A percentile compares a stretch with the other conserved stretches of the same genome.
These are phyloP conservation scores for Heliothis peltigera DNA, from an alignment of 2,888 invertebrate species.

Conservation along the genomic window DNA sequence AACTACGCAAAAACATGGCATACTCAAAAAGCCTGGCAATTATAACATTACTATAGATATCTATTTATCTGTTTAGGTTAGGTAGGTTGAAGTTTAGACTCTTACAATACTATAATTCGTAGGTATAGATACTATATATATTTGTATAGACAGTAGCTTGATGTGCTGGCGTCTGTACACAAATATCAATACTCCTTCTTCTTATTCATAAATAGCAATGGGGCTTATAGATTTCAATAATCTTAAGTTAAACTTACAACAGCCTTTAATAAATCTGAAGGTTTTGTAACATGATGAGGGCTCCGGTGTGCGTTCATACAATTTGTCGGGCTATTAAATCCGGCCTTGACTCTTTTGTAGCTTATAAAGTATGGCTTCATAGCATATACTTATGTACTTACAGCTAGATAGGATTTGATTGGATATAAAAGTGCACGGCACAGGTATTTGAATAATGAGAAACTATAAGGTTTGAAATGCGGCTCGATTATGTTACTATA, in stretches of 20 bases:
- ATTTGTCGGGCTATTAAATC: slow-evolving; percentile 60
- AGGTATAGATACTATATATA: no score
- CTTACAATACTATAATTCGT: no score
- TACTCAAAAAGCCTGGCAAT: no score
- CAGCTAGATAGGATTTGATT: slow-evolving; percentile 46
- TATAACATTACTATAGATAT: no score
- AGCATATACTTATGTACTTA: slow-evolving; percentile 33
- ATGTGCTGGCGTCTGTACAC: no score
- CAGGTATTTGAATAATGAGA: slow-evolving; percentile 2
- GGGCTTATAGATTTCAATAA: no score
- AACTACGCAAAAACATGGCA: no score
- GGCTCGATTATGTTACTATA: neutral
- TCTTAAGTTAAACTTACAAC: slow-evolving; percentile 27
- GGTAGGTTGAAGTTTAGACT: no score
- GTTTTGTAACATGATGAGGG: slow-evolving; percentile 53
- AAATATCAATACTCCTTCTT: no score
- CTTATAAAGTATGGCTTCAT: slow-evolving; percentile 52
- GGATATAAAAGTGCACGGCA: slow-evolving; percentile 39
- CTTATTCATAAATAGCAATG: no score
- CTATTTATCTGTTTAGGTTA: no score
- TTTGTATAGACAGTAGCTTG: no score
- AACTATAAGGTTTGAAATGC: neutral
- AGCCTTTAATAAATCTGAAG: slow-evolving; percentile 47
- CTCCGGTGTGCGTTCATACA: slow-evolving; percentile 48
- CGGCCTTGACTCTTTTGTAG: slow-evolving; percentile 59